Base-by-base conservation (phyloP, 2,113 vertebrate genomes). In the Neolamprologus sp. region DNA sequence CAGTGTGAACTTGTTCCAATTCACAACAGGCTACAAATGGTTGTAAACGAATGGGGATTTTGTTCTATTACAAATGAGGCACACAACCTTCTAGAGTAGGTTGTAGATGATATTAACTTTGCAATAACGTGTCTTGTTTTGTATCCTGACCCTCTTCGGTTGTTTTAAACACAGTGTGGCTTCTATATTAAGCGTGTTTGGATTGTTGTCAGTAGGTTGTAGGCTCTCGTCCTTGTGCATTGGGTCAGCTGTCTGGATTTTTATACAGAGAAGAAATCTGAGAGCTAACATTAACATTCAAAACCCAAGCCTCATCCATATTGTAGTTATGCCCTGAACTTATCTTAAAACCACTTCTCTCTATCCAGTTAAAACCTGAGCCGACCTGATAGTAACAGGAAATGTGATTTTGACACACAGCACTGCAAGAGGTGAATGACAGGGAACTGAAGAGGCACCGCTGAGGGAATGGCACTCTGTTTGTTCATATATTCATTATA, bases 391-490 rank as follows among this genome's bases (percentile, higher is more conserved):
- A 19, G 37, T 68, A 53, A 88, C 86, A 91, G 88, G 88, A 92
- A 93, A 93, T 89, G 80, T 89, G 82, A 90, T 91, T 87, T 88
- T 88, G 87, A 87, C 86, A 92, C 80, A 87, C 45, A 58, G 60
- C 54, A 55, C 58, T 90, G 82, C 85, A 84, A 55, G 40, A 87
- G 16, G 33, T 91, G 71, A 71, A 83, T 85, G 87, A 45, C 60
- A 60, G 49, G 58, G 65, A 85, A 33, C 19, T 73, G 57, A 40
- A 65, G 45, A 78, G 49, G 16, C 9, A 47, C 26, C 30, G 33
- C 28, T 71, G 37, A 84, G 19, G 51, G 68, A 78, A 35, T 40
- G 53, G 30, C 47, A 10, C 42, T 23, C 3, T 37, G 58, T 82
- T 58, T 85, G 30, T 80, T 73, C 23, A 19, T 55, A 57, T 86